A percentile compares a stretch with the other conserved stretches of the same genome.
phyloP scores from a whole-genome alignment of 2,888 invertebrate genomes.

The Polymixis flavicincta region DNA sequence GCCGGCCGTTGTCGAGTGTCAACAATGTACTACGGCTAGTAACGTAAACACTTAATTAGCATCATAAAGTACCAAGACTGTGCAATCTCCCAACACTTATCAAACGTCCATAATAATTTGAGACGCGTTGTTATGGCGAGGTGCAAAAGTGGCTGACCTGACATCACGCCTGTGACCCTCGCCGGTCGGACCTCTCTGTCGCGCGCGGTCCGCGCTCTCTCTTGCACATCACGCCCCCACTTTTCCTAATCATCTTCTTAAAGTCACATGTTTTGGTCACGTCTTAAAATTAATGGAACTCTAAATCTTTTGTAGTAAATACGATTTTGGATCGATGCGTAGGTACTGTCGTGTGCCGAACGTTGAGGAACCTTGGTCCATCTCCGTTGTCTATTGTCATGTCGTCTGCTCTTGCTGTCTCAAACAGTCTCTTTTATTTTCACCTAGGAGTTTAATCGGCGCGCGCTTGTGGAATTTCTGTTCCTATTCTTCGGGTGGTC shows the following conservation, averaged over 20 bases:
- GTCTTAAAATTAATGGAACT: slow-evolving; percentile 88
- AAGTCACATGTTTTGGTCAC: slow-evolving; percentile 88
- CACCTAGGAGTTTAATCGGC: slow-evolving; percentile 89
- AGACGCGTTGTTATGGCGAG: slow-evolving; percentile 91
- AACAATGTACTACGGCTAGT: slow-evolving; percentile 76
- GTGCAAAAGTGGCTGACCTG: slow-evolving; percentile 91
- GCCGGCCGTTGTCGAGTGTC: slow-evolving; percentile 74
- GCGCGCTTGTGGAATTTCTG: slow-evolving; percentile 87
- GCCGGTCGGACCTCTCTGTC: slow-evolving; percentile 78
- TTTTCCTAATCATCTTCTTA: slow-evolving; percentile 88
- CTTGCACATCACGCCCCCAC: slow-evolving; percentile 90
- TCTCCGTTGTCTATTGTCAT: slow-evolving; percentile 89
- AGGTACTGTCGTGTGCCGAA: slow-evolving; percentile 68
- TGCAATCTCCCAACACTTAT: slow-evolving; percentile 90
- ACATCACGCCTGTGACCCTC: slow-evolving; percentile 91
- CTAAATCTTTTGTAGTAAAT: slow-evolving; percentile 86
- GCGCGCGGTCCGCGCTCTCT: slow-evolving; percentile 76
- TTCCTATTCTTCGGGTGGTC: slow-evolving; percentile 89
- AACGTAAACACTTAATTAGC: slow-evolving; percentile 89
- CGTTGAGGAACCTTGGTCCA: slow-evolving; percentile 82
- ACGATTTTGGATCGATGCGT: slow-evolving; percentile 82
- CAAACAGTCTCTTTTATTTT: slow-evolving; percentile 90
- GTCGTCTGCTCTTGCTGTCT: slow-evolving; percentile 89
- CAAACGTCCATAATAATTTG: slow-evolving; percentile 91
- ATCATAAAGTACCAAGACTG: slow-evolving; percentile 88